Conservation (phyloP, 2,888 invertebrate species). For the Hydraecia micacea region DNA sequence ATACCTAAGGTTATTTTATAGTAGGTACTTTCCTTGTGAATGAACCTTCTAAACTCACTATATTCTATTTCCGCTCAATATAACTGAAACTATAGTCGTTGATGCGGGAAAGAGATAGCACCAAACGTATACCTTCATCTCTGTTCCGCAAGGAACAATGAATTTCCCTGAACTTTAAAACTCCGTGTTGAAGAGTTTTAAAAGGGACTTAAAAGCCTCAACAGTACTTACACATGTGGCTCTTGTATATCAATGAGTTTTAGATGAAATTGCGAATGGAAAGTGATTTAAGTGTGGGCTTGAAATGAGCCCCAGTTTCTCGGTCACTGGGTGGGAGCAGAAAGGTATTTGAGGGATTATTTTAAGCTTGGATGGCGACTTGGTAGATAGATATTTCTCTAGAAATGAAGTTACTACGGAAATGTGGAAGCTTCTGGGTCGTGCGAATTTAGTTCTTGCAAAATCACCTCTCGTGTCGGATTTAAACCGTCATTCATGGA, state of each 20-base stretch:
- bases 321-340: constrained; percentile 14
- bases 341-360: constrained; percentile 35
- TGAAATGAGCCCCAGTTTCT: constrained; percentile 26
- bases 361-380: constrained; percentile 5
- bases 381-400: not conserved
- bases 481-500: constrained; percentile 1
- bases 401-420: constrained; percentile 6
- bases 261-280: constrained; percentile 18
- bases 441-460: constrained; percentile 17
- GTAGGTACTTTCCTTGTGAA: constrained; percentile 38
- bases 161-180: constrained; percentile 50
- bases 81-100: constrained; percentile 45
- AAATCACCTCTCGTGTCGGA: constrained; percentile 5
- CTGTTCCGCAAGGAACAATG: constrained; percentile 41
- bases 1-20: constrained; percentile 37
- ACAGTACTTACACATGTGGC: constrained; percentile 51
- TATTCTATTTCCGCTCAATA: constrained; percentile 48
- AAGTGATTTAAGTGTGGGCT: constrained; percentile 43
- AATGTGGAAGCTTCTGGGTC: constrained; percentile 24
- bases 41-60: constrained; percentile 38
- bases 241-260: constrained; percentile 44
- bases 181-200: constrained; percentile 54
- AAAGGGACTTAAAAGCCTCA: constrained; percentile 44
- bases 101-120: constrained; percentile 25
- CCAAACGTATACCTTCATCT: constrained; percentile 11